phyloP scores from a whole-genome alignment of 2,888 invertebrate species.

The Syritta pipiens region DNA sequence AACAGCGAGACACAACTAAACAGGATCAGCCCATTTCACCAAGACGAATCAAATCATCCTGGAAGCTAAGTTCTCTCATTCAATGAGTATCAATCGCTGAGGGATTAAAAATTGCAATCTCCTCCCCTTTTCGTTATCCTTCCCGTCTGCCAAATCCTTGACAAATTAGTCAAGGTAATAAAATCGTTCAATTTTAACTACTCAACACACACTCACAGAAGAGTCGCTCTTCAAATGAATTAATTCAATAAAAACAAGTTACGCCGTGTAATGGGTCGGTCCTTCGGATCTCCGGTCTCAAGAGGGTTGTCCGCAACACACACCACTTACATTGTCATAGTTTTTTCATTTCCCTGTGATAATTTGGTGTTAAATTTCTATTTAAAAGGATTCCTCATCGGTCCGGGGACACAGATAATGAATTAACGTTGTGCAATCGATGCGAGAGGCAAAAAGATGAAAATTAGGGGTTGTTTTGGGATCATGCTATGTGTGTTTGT shows the following conservation, averaged over 20 bases:
- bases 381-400: slow-evolving; percentile 70
- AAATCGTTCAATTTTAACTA: slow-evolving; percentile 36
- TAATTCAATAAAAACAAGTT: slow-evolving; percentile 51
- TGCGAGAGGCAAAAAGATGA: slow-evolving; percentile 31
- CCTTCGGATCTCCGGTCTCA: too few relatives aligned
- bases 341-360: slow-evolving; percentile 67
- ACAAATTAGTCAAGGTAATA: slow-evolving; percentile 67
- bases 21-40: slow-evolving; percentile 66
- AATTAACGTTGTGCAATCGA: slow-evolving; percentile 63
- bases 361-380: slow-evolving; percentile 73
- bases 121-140: background rate
- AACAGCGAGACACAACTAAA: slow-evolving; percentile 28
- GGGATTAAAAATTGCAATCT: too few relatives aligned
- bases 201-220: slow-evolving; percentile 7
- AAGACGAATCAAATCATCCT: slow-evolving; percentile 61
- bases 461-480: slow-evolving; percentile 40
- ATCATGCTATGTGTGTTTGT: background rate
- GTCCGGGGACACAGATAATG: slow-evolving; percentile 20
- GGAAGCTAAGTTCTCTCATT: background rate
- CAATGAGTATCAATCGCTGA: slow-evolving; percentile 40
- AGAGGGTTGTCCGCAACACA: too few relatives aligned
- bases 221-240: background rate
- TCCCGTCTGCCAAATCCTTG: slow-evolving; percentile 40
- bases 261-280: slow-evolving; percentile 15
- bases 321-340: slow-evolving; percentile 68